Percentiles rank a stretch among this genome's conserved stretches.
Conservation (phyloP, 2,113 vertebrate species). For the Ceuthmochares aereus region DNA sequence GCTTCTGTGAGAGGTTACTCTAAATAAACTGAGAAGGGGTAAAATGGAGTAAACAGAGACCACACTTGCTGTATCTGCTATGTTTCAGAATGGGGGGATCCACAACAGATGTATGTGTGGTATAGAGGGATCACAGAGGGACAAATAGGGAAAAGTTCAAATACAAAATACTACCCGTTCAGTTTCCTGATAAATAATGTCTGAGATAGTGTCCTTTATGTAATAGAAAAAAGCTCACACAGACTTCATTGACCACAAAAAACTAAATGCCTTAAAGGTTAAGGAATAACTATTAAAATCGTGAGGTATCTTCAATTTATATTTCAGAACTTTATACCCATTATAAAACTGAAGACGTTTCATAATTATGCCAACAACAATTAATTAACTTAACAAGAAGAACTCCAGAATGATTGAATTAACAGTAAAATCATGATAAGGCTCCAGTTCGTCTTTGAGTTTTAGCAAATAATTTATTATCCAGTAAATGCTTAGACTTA, state of each 20-base stretch:
- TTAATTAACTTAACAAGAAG: slow-evolving; percentile 53
- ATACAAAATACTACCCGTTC: neutral
- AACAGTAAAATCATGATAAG: slow-evolving; percentile 53
- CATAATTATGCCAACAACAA: slow-evolving; percentile 59
- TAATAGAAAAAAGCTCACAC: neutral
- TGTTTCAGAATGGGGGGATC: neutral
- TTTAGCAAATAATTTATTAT: slow-evolving; percentile 55
- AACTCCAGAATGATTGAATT: slow-evolving; percentile 59
- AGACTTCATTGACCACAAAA: neutral
- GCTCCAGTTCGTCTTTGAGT: neutral
- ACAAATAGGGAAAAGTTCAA: neutral
- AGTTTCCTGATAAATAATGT: neutral
- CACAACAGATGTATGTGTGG: rapidly evolving
- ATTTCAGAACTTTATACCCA: slow-evolving; percentile 55
- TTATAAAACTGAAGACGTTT: slow-evolving; percentile 41
- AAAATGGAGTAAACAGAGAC: neutral
- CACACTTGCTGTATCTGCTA: neutral
- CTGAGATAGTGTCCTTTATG: neutral
- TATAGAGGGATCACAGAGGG: neutral
- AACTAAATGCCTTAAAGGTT: slow-evolving; percentile 17
- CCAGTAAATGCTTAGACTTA: slow-evolving; percentile 18
- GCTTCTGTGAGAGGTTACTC: neutral
- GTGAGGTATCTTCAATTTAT: slow-evolving; percentile 57
- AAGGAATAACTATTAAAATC: slow-evolving; percentile 51
- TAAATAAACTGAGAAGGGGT: neutral